phyloP scores from a whole-genome alignment of 2,888 invertebrate genomes.

The Sinodicranocentrus sp. region DNA sequence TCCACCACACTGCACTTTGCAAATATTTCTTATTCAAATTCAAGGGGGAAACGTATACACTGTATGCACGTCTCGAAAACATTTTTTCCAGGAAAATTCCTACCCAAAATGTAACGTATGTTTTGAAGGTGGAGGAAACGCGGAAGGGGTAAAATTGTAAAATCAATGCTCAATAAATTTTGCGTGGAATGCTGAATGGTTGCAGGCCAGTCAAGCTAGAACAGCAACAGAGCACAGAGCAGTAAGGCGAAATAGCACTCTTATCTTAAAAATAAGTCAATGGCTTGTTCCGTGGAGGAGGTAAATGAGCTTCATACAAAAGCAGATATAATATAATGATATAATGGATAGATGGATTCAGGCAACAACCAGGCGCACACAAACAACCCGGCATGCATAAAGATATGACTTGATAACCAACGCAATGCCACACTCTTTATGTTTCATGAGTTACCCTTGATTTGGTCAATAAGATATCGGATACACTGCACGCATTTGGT shows the following conservation, averaged over 20 bases:
- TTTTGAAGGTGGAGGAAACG: not conserved
- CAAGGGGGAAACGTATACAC: not conserved
- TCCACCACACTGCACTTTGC: not conserved
- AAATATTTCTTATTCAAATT: not conserved
- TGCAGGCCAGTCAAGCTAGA: not conserved
- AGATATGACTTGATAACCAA: slow-evolving; percentile 45
- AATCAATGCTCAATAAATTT: slow-evolving; percentile 50
- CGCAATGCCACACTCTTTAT: not conserved
- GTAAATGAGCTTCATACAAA: slow-evolving; percentile 46
- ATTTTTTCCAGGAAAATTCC: too few species aligned
- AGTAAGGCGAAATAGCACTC: not conserved
- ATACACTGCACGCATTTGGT: slow-evolving; percentile 5
- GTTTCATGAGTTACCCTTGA: slow-evolving; percentile 26
- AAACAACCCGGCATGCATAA: slow-evolving; percentile 16
- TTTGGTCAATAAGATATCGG: slow-evolving; percentile 34
- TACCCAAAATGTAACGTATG: too few species aligned
- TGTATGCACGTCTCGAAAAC: not conserved
- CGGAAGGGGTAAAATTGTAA: slow-evolving; percentile 29
- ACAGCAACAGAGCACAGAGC: not conserved
- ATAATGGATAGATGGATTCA: slow-evolving; percentile 46
- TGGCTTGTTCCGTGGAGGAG: slow-evolving; percentile 21
- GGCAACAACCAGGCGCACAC: slow-evolving; percentile 2
- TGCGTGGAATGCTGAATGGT: slow-evolving; percentile 15
- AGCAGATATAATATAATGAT: slow-evolving; percentile 13
- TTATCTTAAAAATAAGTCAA: slow-evolving; percentile 32